These are phyloP conservation scores for Tineola bisselliella DNA, from an alignment of 2,888 invertebrate species.

Conservation along the genomic window DNA sequence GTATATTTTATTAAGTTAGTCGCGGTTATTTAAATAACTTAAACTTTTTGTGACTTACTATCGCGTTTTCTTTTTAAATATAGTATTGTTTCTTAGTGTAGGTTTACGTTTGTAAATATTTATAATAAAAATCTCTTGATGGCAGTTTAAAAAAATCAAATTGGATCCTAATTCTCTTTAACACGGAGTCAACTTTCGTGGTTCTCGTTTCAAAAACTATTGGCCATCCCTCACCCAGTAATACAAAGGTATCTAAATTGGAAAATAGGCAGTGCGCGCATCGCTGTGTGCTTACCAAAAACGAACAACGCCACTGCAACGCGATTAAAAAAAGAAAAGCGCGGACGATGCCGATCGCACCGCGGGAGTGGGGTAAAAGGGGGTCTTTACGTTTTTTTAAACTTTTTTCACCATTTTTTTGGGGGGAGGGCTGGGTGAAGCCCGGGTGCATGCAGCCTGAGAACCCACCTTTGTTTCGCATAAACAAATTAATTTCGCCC, in stretches of 20 bases:
- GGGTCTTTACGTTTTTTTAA: background rate
- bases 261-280: conserved; percentile 65
- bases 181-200: background rate
- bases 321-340: conserved; percentile 65
- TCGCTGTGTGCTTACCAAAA: conserved; percentile 65
- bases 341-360: conserved; percentile 63
- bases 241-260: conserved; percentile 69
- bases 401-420: conserved; percentile 50
- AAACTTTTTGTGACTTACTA: too few species aligned
- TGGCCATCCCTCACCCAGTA: conserved; percentile 65
- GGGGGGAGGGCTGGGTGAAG: conserved; percentile 42
- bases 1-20: too few species aligned
- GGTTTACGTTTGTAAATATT: too few species aligned
- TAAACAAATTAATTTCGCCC: conserved; percentile 69
- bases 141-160: too few species aligned
- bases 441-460: conserved; percentile 58
- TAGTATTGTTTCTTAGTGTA: too few species aligned
- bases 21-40: too few species aligned
- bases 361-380: conserved; percentile 36
- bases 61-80: too few species aligned
- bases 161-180: background rate
- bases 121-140: too few species aligned
- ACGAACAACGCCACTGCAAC: conserved; percentile 66
- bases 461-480: conserved; percentile 66
- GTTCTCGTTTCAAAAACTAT: conserved; percentile 43